These are phyloP conservation scores for Brachyalestes nurse DNA, from an alignment of 2,797 vertebrate genomes.

Conservation along the genomic window DNA sequence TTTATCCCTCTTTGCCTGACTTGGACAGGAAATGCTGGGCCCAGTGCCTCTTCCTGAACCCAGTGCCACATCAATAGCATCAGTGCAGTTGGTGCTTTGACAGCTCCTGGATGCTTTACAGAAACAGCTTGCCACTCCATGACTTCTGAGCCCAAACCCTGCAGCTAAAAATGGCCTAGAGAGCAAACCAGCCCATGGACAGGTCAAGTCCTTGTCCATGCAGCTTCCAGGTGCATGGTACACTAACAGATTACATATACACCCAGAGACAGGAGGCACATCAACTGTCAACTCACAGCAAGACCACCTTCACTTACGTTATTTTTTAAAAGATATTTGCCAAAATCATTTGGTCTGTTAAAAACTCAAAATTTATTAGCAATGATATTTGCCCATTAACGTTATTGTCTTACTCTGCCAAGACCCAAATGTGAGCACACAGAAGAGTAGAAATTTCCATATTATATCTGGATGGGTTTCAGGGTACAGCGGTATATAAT, in stretches of 20 bases:
- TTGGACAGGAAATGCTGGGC: slow-evolving; percentile 16
- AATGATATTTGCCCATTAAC: background rate
- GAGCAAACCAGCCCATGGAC: slow-evolving; percentile 52
- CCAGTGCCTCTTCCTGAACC: slow-evolving; percentile 36
- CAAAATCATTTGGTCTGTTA: slow-evolving; percentile 1
- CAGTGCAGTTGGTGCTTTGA: slow-evolving; percentile 48
- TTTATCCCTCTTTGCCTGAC: slow-evolving; percentile 19
- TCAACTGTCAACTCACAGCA: background rate
- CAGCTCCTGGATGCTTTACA: slow-evolving; percentile 67
- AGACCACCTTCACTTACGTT: background rate
- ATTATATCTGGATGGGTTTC: slow-evolving; percentile 64
- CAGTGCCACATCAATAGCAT: slow-evolving; percentile 18
- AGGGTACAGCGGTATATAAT: slow-evolving; percentile 77
- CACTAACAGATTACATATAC: background rate
- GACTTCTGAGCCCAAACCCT: slow-evolving; percentile 57
- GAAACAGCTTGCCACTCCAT: slow-evolving; percentile 55
- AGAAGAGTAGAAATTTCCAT: background rate
- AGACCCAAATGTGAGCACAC: background rate
- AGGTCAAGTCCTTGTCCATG: slow-evolving; percentile 66
- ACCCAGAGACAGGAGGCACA: background rate
- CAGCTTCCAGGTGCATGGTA: slow-evolving; percentile 61
- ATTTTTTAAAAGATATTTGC: slow-evolving; percentile 4
- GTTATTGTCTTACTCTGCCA: slow-evolving; percentile 11
- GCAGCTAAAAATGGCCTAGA: slow-evolving; percentile 38
- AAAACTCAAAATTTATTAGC: background rate